Evolutionary conservation across 2,113 vertebrate species (phyloP).

Genomic region (Vidua macroura): DNA sequence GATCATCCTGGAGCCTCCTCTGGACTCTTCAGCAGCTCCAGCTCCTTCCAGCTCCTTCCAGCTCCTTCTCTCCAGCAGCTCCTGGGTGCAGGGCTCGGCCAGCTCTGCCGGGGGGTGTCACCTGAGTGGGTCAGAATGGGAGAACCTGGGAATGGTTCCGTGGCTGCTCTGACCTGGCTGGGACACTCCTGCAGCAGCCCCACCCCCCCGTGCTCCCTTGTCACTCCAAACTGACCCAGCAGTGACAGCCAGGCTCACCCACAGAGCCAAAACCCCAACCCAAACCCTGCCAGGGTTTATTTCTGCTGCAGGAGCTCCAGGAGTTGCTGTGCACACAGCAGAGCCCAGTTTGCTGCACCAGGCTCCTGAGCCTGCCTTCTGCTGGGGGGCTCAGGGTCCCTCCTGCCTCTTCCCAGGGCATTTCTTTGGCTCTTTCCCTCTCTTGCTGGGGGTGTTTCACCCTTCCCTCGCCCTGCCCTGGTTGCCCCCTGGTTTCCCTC

Average conservation of each 20-base stretch:
- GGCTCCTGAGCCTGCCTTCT: rapidly evolving
- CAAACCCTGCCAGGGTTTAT: too few species aligned
- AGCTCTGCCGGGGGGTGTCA: background rate
- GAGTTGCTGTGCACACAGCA: rapidly evolving
- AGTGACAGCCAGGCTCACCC: background rate
- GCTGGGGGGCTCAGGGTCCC: background rate
- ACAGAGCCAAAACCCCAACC: background rate
- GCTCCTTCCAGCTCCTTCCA: background rate
- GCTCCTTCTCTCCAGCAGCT: background rate
- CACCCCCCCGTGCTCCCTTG: background rate
- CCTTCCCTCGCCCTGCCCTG: background rate
- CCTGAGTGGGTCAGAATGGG: background rate
- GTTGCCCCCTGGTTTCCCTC: background rate
- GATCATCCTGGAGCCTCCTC: background rate
- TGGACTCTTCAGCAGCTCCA: background rate
- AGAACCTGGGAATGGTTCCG: background rate
- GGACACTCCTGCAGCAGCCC: too few species aligned
- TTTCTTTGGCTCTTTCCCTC: background rate
- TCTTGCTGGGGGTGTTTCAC: rapidly evolving
- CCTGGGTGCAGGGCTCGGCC: background rate
- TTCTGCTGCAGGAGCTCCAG: background rate
- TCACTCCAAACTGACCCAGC: background rate
- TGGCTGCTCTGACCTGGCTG: background rate
- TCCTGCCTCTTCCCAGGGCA: background rate
- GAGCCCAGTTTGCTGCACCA: rapidly evolving